These are phyloP conservation scores for Drosophila repleta DNA, from an alignment of 1,140 invertebrate species.

Conservation along the genomic window DNA sequence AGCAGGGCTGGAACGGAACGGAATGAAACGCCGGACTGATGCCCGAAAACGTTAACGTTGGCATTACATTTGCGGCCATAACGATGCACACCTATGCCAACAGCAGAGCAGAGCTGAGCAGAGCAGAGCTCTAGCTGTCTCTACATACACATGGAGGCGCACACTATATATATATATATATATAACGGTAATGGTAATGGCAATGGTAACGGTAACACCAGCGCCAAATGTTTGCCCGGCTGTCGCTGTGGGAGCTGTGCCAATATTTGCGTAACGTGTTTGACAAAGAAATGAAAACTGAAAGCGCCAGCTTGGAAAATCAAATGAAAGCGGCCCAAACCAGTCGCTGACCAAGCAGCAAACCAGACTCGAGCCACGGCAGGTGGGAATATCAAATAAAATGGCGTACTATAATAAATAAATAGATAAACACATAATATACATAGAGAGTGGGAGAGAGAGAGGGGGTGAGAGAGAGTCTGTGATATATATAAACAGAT, in stretches of 20 bases:
- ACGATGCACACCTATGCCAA: neutral
- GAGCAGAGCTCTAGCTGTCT: neutral
- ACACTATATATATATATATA: too few relatives aligned
- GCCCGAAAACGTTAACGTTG: slow-evolving; percentile 2
- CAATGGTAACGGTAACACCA: slow-evolving; percentile 51
- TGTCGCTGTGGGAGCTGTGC: slow-evolving; percentile 74
- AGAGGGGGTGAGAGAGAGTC: too few relatives aligned
- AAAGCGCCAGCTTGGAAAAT: slow-evolving; percentile 82
- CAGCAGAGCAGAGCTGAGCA: too few relatives aligned
- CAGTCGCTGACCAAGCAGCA: slow-evolving; percentile 12
- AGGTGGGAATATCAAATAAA: neutral
- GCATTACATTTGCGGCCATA: slow-evolving; percentile 13
- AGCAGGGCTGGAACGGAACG: neutral
- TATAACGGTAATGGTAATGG: slow-evolving; percentile 57
- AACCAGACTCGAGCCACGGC: neutral
- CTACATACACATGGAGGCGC: neutral
- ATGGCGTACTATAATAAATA: neutral
- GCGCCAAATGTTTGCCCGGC: slow-evolving; percentile 70
- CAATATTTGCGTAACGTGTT: slow-evolving; percentile 83
- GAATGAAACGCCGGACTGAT: neutral
- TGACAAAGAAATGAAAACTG: slow-evolving; percentile 82
- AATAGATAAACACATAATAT: slow-evolving; percentile 3
- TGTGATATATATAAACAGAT: too few relatives aligned
- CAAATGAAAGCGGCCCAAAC: slow-evolving; percentile 58
- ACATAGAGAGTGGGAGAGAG: too few relatives aligned